Evolutionary conservation across 2,888 invertebrate species (phyloP).

Genomic region (Anagyrus pseudococci): DNA sequence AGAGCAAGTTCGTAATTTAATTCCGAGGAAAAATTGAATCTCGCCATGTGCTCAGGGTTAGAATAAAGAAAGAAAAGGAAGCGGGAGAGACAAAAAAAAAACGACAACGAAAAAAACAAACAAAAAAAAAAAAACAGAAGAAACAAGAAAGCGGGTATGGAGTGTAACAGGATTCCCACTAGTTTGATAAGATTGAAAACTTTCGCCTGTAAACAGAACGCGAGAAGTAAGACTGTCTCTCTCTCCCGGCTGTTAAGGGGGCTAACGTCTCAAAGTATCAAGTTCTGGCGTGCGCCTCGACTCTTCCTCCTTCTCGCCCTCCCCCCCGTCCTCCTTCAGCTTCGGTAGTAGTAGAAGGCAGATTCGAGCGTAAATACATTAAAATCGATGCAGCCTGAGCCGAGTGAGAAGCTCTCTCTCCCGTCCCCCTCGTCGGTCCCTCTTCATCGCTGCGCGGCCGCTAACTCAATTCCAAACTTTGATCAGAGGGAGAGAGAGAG

Average conservation of each 20-base stretch:
- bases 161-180: too few relatives aligned
- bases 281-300: slow-evolving; percentile 1
- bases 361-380: slow-evolving; percentile 20
- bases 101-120: too few relatives aligned
- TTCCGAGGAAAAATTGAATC: too few relatives aligned
- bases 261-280: slow-evolving; percentile 11
- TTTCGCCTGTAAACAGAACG: too few relatives aligned
- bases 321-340: background rate
- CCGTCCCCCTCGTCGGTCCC: background rate
- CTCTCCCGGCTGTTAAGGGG: background rate
- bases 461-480: slow-evolving; percentile 36
- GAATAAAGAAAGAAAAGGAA: too few relatives aligned
- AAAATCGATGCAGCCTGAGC: slow-evolving; percentile 26
- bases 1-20: too few relatives aligned
- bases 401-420: background rate
- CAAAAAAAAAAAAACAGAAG: too few relatives aligned
- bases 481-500: slow-evolving; percentile 25
- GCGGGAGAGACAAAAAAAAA: too few relatives aligned
- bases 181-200: too few relatives aligned
- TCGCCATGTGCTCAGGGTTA: too few relatives aligned
- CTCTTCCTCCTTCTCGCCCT: too few relatives aligned
- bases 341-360: background rate
- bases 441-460: background rate
- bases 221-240: background rate
- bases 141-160: too few relatives aligned